Conservation (phyloP, 2,113 vertebrate genomes). For the Cisticola juncidis region DNA sequence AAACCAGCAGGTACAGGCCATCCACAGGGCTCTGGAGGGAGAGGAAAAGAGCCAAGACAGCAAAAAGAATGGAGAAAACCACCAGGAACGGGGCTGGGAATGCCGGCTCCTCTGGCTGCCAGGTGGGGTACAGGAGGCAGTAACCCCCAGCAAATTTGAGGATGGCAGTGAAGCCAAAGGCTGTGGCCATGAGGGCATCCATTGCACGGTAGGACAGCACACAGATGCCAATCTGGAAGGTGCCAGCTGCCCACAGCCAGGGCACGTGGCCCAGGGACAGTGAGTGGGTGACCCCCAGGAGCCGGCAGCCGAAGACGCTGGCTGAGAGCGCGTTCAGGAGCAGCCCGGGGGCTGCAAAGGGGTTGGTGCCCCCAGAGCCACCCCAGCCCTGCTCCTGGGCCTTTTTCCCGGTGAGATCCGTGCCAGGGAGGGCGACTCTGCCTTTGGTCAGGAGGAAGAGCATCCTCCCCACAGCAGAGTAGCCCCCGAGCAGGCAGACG, state of each 20-base stretch:
- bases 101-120: slow-evolving; percentile 45
- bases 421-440: slow-evolving; percentile 70
- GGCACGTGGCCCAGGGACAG: slow-evolving; percentile 80
- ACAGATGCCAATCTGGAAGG: slow-evolving; percentile 80
- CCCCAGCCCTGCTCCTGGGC: not conserved
- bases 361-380: not conserved
- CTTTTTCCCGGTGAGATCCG: slow-evolving; percentile 4
- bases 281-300: slow-evolving; percentile 76
- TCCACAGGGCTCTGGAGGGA: slow-evolving; percentile 75
- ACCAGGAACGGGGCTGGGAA: slow-evolving; percentile 74
- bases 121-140: slow-evolving; percentile 69
- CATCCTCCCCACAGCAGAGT: slow-evolving; percentile 78
- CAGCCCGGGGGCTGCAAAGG: slow-evolving; percentile 57
- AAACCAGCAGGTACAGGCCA: slow-evolving; percentile 79
- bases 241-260: slow-evolving; percentile 86
- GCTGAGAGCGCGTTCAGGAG: slow-evolving; percentile 83
- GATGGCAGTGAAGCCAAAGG: slow-evolving; percentile 80
- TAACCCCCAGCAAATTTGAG: slow-evolving; percentile 82
- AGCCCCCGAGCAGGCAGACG: slow-evolving; percentile 74
- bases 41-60: slow-evolving; percentile 76
- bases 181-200: slow-evolving; percentile 78
- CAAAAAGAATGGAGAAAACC: slow-evolving; percentile 83
- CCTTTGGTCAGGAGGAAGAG: slow-evolving; percentile 68
- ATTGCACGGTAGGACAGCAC: slow-evolving; percentile 77
- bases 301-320: slow-evolving; percentile 78